Evolutionary conservation across 2,888 invertebrate genomes (phyloP), one percentile per base, ranked within the genome.

Genomic region (Callimorpha dominula): DNA sequence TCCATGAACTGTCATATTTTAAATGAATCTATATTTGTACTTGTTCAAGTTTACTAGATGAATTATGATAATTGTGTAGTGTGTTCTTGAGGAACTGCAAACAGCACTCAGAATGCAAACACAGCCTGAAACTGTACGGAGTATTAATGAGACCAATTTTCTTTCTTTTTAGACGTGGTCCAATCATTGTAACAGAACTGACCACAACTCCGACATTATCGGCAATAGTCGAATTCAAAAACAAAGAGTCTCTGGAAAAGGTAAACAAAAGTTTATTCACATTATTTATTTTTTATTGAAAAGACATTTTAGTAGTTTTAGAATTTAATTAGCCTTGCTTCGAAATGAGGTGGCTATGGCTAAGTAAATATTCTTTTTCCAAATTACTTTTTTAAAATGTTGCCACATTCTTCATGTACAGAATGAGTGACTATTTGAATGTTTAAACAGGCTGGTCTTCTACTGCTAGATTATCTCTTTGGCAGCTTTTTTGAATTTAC

Each of bases 121-220:
- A 88, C 86, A 81, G 82, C 81, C 81, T 82, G 78, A 64, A 74
- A 81, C 82, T 78, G 85, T 88, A 88, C 90, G 92, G 92, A 94
- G 91, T 92, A 95, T 95, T 95, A 95, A 95, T 89, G 85, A 92
- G 90, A 91, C 91, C 91, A 89, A 91, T 93, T 94, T 95, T 94
- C 92, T 95, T 95, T 94, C 91, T 95, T 95, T 95, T 93, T 95
- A 95, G 95, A 95, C 95, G 95, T 95, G 95, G 95, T 95, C 95
- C 95, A 93, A 95, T 95, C 94, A 94, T 95, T 94, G 95, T 95
- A 89, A 95, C 95, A 90, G 95, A 95, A 95, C 94, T 94, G 95
- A 95, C 96, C 95, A 95, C 95, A 91, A 95, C 95, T 92, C 95
- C 95, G 90, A 95, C 95, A 94, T 94, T 95, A 95, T 95, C 95